Percentiles rank a stretch among this genome's conserved stretches.
Evolutionary conservation across 64 coral and sea anemone genomes (phyloP).

Genomic region (Stichodactyla helianthus): DNA sequence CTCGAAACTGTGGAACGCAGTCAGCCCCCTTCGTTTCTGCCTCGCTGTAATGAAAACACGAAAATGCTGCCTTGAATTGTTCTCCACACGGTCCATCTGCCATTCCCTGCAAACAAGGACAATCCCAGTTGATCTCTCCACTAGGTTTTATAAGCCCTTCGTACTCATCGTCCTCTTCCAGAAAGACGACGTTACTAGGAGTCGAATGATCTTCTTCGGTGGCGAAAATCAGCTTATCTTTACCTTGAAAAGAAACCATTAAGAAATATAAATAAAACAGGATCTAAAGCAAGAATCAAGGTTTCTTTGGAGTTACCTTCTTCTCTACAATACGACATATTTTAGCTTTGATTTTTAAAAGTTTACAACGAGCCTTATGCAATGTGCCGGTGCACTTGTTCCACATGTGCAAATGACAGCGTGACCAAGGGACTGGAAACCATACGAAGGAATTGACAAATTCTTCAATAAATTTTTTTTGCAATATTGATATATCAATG

Average conservation of each 20-base stretch:
- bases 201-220: constrained; percentile 77
- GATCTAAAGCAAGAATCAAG: neutral
- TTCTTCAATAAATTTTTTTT: no score
- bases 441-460: neutral
- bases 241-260: constrained; percentile 45
- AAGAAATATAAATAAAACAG: neutral
- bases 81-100: constrained; percentile 91
- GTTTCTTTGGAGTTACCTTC: constrained; percentile 59
- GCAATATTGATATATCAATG: neutral
- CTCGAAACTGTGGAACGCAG: constrained; percentile 90
- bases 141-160: constrained; percentile 94
- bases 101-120: constrained; percentile 97
- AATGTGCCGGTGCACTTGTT: neutral
- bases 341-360: neutral
- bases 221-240: constrained; percentile 94
- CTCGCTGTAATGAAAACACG: constrained; percentile 94
- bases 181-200: constrained; percentile 55
- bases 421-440: constrained; percentile 19
- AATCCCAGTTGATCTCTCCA: constrained; percentile 99
- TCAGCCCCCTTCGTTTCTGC: constrained; percentile 88
- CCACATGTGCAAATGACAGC: constrained; percentile 42
- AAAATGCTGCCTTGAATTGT: constrained; percentile 90
- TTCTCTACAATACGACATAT: constrained; percentile 93
- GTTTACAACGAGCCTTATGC: neutral
- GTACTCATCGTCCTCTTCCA: constrained; percentile 78